Conservation (phyloP, 2,113 vertebrate species). For the Xiphophorus couchianus region DNA sequence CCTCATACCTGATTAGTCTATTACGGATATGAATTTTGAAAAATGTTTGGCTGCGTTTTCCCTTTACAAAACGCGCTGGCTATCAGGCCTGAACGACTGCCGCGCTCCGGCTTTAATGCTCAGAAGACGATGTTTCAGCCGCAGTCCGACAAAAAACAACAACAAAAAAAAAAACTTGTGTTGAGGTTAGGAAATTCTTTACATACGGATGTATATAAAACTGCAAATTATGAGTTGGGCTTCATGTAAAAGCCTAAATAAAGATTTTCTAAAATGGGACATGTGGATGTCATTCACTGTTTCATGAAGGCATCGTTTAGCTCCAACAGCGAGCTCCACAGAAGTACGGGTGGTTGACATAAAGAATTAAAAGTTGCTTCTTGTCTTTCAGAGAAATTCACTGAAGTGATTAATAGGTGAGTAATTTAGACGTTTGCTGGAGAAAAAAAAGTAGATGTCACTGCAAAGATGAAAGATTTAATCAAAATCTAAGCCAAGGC, state of each 20-base stretch:
- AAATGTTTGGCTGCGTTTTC: constrained; percentile 3
- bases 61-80: constrained; percentile 50
- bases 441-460: too few relatives aligned
- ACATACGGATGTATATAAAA: neutral
- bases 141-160: constrained; percentile 73
- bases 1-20: constrained; percentile 72
- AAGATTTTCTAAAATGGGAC: neutral
- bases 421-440: too few relatives aligned
- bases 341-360: neutral
- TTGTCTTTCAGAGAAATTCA: neutral
- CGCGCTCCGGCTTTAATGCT: constrained; percentile 38
- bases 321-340: neutral
- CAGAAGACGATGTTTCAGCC: constrained; percentile 67
- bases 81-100: constrained; percentile 35
- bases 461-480: too few relatives aligned
- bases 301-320: neutral
- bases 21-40: constrained; percentile 61
- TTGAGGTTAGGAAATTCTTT: constrained; percentile 54
- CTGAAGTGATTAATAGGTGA: neutral
- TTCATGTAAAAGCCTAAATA: neutral
- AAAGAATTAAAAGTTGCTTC: too few relatives aligned
- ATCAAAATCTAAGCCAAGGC: too few relatives aligned
- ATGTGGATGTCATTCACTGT: neutral
- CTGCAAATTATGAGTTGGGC: constrained; percentile 37
- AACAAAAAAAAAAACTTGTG: constrained; percentile 58